These are phyloP conservation scores for Trachelus iudaicus DNA, from an alignment of 2,888 invertebrate species.

Conservation along the genomic window DNA sequence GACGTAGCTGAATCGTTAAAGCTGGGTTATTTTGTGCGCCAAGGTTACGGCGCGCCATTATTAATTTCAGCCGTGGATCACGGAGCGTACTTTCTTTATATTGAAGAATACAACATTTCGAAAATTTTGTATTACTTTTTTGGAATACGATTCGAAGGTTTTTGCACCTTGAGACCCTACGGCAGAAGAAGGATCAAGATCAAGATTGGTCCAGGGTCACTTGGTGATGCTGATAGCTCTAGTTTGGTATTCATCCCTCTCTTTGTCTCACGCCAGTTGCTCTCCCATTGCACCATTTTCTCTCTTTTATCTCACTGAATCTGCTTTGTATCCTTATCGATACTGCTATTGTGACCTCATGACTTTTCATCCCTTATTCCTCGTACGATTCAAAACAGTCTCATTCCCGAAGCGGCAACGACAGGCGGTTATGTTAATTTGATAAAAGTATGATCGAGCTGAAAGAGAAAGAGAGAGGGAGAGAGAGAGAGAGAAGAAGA, in stretches of 20 bases:
- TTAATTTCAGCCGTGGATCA: slow-evolving; percentile 4
- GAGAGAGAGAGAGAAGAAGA: not conserved
- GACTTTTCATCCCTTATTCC: no score
- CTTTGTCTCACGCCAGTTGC: slow-evolving; percentile 5
- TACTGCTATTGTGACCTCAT: no score
- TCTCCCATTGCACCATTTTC: not conserved
- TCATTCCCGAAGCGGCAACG: no score
- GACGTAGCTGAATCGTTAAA: not conserved
- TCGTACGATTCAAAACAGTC: no score
- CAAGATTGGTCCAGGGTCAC: no score
- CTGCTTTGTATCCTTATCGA: no score
- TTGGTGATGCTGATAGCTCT: not conserved
- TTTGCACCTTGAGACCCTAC: no score
- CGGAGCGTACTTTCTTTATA: slow-evolving; percentile 11
- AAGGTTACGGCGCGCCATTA: not conserved
- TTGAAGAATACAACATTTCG: slow-evolving; percentile 1
- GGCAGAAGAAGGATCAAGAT: no score
- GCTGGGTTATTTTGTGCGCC: no score
- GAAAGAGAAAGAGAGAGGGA: not conserved
- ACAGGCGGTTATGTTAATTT: no score
- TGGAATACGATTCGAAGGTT: no score
- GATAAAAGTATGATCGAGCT: no score
- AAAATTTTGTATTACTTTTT: not conserved
- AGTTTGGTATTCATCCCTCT: not conserved
- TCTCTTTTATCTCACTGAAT: not conserved